phyloP scores from a whole-genome alignment of 2,797 vertebrate genomes.

The Urosaurus nigricauda region DNA sequence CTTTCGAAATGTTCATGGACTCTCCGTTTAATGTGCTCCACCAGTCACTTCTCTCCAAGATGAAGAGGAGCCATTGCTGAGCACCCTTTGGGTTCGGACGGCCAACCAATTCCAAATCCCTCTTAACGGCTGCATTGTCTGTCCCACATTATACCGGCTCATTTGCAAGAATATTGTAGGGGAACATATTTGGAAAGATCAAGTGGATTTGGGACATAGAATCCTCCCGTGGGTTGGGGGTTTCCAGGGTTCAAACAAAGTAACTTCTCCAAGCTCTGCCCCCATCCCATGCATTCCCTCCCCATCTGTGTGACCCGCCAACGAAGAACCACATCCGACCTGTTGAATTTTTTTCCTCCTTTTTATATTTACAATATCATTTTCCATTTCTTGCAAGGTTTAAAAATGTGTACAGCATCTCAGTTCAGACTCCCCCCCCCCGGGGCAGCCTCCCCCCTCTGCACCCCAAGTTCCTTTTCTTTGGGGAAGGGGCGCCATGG shows the following conservation, averaged over 20 bases:
- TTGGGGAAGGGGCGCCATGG: background rate
- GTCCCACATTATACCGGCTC: too few relatives aligned
- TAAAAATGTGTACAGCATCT: constrained; percentile 76
- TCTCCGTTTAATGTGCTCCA: too few relatives aligned
- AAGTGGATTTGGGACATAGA: background rate
- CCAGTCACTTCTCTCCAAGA: too few relatives aligned
- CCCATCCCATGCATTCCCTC: fast-evolving
- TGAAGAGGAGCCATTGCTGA: too few relatives aligned
- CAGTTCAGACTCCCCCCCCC: constrained; percentile 15
- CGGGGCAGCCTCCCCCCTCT: background rate
- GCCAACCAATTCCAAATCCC: too few relatives aligned
- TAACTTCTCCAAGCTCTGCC: background rate
- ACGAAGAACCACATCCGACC: constrained; percentile 45
- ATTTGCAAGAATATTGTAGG: too few relatives aligned
- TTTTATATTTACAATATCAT: constrained; percentile 78
- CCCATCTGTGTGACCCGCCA: background rate
- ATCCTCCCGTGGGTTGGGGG: background rate
- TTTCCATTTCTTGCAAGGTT: constrained; percentile 76
- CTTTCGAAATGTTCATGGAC: too few relatives aligned
- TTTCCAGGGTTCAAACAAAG: background rate
- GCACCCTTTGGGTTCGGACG: too few relatives aligned
- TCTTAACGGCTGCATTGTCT: too few relatives aligned
- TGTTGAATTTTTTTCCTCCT: constrained; percentile 71
- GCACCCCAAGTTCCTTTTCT: constrained; percentile 18
- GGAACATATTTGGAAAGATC: too few relatives aligned